phyloP scores from a whole-genome alignment of 2,113 vertebrate species.

The Eonycteris spelaea region DNA sequence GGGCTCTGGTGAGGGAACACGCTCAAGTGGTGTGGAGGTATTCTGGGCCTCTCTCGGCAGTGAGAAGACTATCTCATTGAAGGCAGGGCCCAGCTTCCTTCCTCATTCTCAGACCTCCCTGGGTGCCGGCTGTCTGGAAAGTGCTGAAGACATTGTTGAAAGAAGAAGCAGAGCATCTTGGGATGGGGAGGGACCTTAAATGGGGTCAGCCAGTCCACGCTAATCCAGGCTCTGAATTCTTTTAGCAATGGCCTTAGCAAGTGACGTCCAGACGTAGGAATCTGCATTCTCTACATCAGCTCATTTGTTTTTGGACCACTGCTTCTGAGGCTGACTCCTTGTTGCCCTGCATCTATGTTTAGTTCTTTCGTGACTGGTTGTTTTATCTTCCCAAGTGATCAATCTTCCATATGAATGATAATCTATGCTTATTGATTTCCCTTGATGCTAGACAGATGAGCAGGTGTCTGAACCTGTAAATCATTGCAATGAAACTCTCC shows the following conservation, averaged over 20 bases:
- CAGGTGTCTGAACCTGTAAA: neutral
- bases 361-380: neutral
- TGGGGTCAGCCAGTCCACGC: neutral
- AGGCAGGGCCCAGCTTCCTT: neutral
- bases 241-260: neutral
- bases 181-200: neutral
- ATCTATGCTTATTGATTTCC: neutral
- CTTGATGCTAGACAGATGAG: neutral
- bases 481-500: neutral
- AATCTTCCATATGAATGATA: neutral
- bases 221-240: neutral
- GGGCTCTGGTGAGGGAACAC: fast-evolving
- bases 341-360: neutral
- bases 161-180: neutral
- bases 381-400: neutral
- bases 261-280: too few relatives aligned
- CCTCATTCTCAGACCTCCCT: neutral
- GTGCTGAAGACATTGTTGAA: fast-evolving
- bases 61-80: neutral
- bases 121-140: neutral
- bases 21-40: neutral
- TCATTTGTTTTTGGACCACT: neutral
- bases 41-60: neutral
- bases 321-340: neutral
- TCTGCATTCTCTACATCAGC: neutral